These are phyloP conservation scores for Erebia aethiops DNA, from an alignment of 2,888 invertebrate genomes.

Conservation along the genomic window DNA sequence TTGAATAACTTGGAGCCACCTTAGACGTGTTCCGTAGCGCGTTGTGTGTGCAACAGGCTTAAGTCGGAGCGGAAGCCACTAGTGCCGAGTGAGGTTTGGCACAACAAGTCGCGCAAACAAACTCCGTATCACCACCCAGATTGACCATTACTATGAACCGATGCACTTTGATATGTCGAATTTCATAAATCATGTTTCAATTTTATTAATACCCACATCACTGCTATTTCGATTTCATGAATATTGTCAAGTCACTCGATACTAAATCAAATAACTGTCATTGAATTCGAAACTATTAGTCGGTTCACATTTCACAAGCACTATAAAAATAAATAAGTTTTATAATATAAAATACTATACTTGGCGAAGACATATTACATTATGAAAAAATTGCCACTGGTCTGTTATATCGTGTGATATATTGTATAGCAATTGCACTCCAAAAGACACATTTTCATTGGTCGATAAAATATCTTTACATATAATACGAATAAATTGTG, in stretches of 20 bases:
- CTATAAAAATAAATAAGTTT: slow-evolving; percentile 60
- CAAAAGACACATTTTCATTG: slow-evolving; percentile 30
- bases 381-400: no score
- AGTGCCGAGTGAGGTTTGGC: slow-evolving; percentile 65
- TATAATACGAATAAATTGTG: background rate
- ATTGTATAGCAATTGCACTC: slow-evolving; percentile 47
- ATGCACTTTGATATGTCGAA: slow-evolving; percentile 55
- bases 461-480: background rate
- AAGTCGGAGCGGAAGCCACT: slow-evolving; percentile 50
- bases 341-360: slow-evolving; percentile 40
- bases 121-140: background rate
- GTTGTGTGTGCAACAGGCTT: slow-evolving; percentile 4
- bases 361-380: slow-evolving; percentile 42
- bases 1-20: background rate
- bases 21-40: background rate
- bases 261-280: slow-evolving; percentile 15
- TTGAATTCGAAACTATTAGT: background rate
- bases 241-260: slow-evolving; percentile 51
- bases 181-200: slow-evolving; percentile 43
- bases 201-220: slow-evolving; percentile 27
- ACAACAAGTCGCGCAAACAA: slow-evolving; percentile 44
- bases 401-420: slow-evolving; percentile 42
- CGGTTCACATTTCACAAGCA: slow-evolving; percentile 36
- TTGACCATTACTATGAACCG: slow-evolving; percentile 27
- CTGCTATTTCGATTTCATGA: slow-evolving; percentile 15